Evolutionary conservation across 2,888 invertebrate genomes (phyloP), one percentile per base, ranked within the genome.

Genomic region (Asteroscopus sphinx): DNA sequence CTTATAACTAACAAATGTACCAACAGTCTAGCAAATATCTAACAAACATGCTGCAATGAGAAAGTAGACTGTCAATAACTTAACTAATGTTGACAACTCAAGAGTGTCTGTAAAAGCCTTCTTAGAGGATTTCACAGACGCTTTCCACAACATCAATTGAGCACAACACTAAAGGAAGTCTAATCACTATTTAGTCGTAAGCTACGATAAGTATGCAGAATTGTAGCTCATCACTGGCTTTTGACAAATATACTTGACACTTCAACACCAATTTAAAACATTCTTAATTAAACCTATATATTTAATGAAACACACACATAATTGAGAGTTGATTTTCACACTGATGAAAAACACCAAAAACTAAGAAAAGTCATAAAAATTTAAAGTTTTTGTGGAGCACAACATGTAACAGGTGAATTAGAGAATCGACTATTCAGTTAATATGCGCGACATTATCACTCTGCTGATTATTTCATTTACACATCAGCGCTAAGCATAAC

Each of bases 401-500:
- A 57, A 71, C 62, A 79, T 62, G 84, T 86, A 84, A 86, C 83
- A 85, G 85, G 85, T 84, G 82, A 26, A 25, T 37, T 35, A 2
- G 17, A 40, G 12, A 15, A 32, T n/a, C 11, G 2, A 28, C 8
- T 28, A 26, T 11, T 41, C 13, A 15, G 25, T 40, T 21, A n/a
- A n/a, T 11, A 17, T 1, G 25, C 13, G 9, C 25, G 3, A 13
- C n/a, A 45, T 36, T 35, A 44, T 21, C 13, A 45, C 17, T n/a
- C n/a, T 41, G 1, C 28, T 40, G 32, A 48, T 52, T 44, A 16
- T 49, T 15, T 46, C 21, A 41, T 33, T 36, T 36, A 16, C 17
- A 57, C n/a, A 49, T 30, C 48, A 32, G 12, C 58, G 52, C 47
- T 21, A 48, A 48, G 64, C 62, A 56, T 17, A 49, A 44, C 36